phyloP scores from a whole-genome alignment of 2,888 invertebrate genomes.

The Protophormia terraenovae region DNA sequence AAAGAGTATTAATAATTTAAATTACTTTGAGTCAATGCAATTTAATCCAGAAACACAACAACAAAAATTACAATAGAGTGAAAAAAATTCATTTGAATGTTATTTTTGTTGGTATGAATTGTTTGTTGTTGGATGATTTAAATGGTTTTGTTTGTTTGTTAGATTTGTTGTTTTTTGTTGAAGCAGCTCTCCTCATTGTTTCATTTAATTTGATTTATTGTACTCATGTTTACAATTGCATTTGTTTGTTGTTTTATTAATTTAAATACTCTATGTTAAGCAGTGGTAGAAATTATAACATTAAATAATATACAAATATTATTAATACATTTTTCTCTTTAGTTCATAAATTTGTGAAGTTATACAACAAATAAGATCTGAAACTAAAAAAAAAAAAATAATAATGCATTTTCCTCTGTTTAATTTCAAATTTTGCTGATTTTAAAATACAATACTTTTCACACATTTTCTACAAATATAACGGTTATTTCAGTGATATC shows the following conservation, averaged over 20 bases:
- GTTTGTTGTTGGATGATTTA: conserved; percentile 22
- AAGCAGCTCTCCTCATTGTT: conserved; percentile 40
- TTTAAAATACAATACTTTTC: no score
- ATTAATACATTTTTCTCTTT: no score
- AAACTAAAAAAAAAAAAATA: no score
- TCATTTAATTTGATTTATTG: conserved; percentile 64
- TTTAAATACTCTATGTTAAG: background rate
- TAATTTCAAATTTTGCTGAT: no score
- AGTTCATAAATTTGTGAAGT: no score
- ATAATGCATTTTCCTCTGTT: no score
- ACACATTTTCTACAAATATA: no score
- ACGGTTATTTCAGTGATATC: no score
- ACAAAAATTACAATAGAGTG: background rate
- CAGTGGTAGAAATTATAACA: background rate
- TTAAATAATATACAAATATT: no score
- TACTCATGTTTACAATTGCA: conserved; percentile 41
- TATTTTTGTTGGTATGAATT: background rate
- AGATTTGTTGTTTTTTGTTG: conserved; percentile 21
- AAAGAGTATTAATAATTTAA: conserved; percentile 3
- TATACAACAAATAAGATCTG: no score
- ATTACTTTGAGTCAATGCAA: background rate
- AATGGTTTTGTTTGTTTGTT: conserved; percentile 11
- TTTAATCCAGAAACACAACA: background rate
- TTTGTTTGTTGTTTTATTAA: conserved; percentile 26
- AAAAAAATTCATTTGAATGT: background rate